Evolutionary conservation across 2,888 invertebrate genomes (phyloP).

Genomic region (Rhagophthalmus giganteus): DNA sequence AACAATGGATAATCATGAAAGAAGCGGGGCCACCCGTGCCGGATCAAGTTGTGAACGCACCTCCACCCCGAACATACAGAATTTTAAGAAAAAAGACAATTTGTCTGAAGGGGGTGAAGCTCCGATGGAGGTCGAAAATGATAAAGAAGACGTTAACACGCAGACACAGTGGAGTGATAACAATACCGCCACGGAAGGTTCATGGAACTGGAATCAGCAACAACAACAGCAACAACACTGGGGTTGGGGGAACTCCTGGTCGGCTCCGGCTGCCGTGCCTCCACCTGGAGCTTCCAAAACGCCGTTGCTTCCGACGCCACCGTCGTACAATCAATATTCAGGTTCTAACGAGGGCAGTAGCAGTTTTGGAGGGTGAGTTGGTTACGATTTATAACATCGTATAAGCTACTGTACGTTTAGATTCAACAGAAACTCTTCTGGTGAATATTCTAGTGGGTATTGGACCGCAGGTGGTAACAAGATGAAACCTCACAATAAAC

Average conservation of each 20-base stretch:
- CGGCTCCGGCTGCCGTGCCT: conserved; percentile 53
- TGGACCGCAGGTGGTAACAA: conserved; percentile 49
- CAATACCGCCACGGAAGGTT: conserved; percentile 37
- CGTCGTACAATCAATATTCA: conserved; percentile 43
- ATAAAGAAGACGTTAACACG: conserved; percentile 63
- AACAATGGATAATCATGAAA: conserved; percentile 98
- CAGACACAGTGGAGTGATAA: conserved; percentile 35
- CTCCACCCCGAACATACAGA: conserved; percentile 54
- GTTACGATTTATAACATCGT: too few relatives aligned
- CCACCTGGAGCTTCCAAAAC: conserved; percentile 45
- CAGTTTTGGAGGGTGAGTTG: conserved; percentile 25
- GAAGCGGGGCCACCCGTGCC: conserved; percentile 63
- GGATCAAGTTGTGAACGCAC: conserved; percentile 64
- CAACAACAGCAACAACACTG: conserved; percentile 57
- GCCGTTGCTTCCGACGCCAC: conserved; percentile 51
- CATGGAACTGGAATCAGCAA: conserved; percentile 54
- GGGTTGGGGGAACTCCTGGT: conserved; percentile 51
- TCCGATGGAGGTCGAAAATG: conserved; percentile 85
- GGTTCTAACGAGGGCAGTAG: conserved; percentile 40
- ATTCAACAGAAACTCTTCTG: conserved; percentile 31
- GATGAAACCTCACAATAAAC: conserved; percentile 52
- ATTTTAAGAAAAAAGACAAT: conserved; percentile 48
- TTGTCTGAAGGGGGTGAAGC: conserved; percentile 77
- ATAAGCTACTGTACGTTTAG: too few relatives aligned
- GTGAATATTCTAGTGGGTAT: conserved; percentile 40